phyloP scores from a whole-genome alignment of 2,113 vertebrate species.

The Scytalopus superciliaris region DNA sequence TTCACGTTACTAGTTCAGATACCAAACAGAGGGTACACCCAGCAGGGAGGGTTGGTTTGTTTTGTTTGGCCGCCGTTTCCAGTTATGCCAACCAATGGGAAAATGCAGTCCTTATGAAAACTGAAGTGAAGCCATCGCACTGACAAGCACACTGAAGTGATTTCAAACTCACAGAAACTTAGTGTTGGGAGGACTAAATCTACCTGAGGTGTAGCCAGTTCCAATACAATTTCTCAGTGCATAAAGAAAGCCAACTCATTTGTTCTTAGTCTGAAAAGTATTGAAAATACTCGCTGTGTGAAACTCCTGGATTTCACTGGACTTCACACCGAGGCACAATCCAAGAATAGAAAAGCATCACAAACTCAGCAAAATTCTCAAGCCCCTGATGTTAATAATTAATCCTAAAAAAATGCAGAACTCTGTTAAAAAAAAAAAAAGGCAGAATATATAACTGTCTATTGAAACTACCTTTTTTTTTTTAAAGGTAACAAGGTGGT shows the following conservation, averaged over 20 bases:
- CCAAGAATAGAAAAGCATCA: not conserved
- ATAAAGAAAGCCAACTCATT: not conserved
- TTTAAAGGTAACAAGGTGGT: not conserved
- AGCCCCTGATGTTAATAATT: slow-evolving; percentile 17
- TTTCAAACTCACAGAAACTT: not conserved
- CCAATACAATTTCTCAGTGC: not conserved
- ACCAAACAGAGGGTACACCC: not conserved
- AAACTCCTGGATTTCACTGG: not conserved
- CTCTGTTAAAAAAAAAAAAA: not conserved
- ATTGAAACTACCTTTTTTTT: not conserved
- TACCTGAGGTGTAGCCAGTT: not conserved
- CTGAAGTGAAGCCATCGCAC: not conserved
- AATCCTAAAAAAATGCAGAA: not conserved
- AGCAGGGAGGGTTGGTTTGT: not conserved
- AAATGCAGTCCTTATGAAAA: not conserved
- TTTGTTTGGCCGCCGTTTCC: not conserved
- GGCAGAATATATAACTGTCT: not conserved
- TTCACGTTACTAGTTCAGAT: not conserved
- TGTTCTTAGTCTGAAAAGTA: not conserved
- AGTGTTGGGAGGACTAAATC: not conserved
- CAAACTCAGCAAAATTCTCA: not conserved
- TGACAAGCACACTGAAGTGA: not conserved
- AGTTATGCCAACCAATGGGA: not conserved
- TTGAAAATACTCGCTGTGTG: not conserved
- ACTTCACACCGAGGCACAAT: not conserved